Evolutionary conservation across 2,113 vertebrate genomes (phyloP), one percentile per base, ranked within the genome.

Genomic region (Neolamprologus modestus): DNA sequence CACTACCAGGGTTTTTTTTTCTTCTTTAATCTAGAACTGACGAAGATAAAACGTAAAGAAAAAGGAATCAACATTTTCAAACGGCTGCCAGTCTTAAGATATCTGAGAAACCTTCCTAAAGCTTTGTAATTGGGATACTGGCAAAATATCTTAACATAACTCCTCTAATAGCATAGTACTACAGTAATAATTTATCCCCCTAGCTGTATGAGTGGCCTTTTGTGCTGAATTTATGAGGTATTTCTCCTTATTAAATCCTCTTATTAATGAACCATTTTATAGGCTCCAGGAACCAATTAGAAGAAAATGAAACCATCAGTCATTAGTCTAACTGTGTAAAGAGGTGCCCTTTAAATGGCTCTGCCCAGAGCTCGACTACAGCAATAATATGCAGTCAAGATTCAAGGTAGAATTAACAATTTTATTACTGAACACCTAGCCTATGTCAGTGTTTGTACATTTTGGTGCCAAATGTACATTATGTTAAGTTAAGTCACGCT

Each of bases 191-290:
- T 63, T 68, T 42, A 53, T 84, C 55, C 57, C 61, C 8, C 5
- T 37, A 11, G 63, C 79, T 86, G 33, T 87, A 52, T 83, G 71
- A 89, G 80, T 90, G 84, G 83, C 83, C 53, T 91, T 91, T 93
- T 91, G 57, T 88, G 84, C 24, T 81, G n/a, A 86, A 91, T 86
- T 45, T 87, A 93, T 87, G 73, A 68, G 9, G 11, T 79, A 42
- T 90, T 90, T 88, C 17, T 84, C 31, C 52, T 73, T 84, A 88
- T 91, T 94, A 92, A 92, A 92, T 84, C 45, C 19, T 87, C 80
- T 79, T 92, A 91, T 94, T 94, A 93, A 95, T 91, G 84, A 90
- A 84, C 84, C 86, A 76, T 91, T 92, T 87, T 87, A 92, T 85
- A 37, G 76, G 61, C 61, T 81, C 84, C 84, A 57, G 79, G 85